Evolutionary conservation across 2,797 vertebrate genomes (phyloP).

Genomic region (Basileuterus tristriatus): DNA sequence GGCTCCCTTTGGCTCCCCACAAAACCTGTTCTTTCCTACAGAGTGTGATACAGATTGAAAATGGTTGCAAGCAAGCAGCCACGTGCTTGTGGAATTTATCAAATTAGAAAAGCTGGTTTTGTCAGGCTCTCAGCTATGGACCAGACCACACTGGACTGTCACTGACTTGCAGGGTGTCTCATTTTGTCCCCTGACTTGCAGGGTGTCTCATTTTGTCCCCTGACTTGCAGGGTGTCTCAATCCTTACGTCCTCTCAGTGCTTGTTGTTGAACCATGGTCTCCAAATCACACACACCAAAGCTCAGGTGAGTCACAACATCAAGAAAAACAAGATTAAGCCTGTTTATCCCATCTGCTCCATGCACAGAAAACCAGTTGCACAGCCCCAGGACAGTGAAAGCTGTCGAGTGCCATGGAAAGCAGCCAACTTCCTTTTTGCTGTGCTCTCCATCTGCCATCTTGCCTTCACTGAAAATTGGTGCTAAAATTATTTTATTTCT

Average conservation of each 20-base stretch:
- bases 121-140: neutral
- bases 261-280: neutral
- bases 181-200: neutral
- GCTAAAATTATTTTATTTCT: neutral
- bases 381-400: constrained; percentile 37
- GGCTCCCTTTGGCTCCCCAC: neutral
- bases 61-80: neutral
- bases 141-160: neutral
- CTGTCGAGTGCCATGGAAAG: neutral
- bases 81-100: neutral
- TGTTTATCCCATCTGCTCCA: constrained; percentile 13
- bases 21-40: neutral
- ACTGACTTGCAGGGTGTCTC: neutral
- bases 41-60: neutral
- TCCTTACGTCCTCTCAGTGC: neutral
- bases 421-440: neutral
- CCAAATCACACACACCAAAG: neutral
- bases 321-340: constrained; percentile 56
- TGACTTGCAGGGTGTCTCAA: neutral
- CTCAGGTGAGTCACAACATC: constrained; percentile 50
- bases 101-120: neutral
- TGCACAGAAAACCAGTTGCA: constrained; percentile 43
- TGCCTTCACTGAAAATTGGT: neutral
- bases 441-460: neutral
- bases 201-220: neutral